These are phyloP conservation scores for Zoanthus gigantus DNA, from an alignment of 92 coral and sea anemone species.

Conservation along the genomic window DNA sequence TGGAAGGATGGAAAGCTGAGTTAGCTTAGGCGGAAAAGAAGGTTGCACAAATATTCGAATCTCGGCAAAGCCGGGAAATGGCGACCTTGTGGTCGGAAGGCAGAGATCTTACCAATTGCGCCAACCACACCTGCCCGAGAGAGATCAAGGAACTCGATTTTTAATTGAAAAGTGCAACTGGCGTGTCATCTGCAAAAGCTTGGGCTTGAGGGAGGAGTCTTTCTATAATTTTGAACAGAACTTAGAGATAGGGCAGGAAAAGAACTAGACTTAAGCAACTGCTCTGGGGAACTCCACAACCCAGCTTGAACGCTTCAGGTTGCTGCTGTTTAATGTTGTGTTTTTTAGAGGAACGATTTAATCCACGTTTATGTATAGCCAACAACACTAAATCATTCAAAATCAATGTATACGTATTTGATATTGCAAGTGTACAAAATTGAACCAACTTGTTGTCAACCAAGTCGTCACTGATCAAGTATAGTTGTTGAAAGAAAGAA, in stretches of 20 bases:
- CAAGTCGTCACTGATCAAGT: too few relatives aligned
- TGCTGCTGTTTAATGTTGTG: slow-evolving; percentile 10
- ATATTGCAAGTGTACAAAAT: too few relatives aligned
- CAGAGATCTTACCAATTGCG: neutral
- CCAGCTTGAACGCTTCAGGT: slow-evolving; percentile 22
- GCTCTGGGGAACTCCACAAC: slow-evolving; percentile 56
- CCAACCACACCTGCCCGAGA: slow-evolving; percentile 43
- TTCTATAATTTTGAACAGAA: slow-evolving; percentile 36
- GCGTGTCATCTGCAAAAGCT: slow-evolving; percentile 52
- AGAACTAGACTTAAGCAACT: slow-evolving; percentile 31
- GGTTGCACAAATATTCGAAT: too few relatives aligned
- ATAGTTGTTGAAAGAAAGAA: too few relatives aligned
- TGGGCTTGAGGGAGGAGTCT: slow-evolving; percentile 49
- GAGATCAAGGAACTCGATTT: slow-evolving; percentile 8
- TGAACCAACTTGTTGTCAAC: too few relatives aligned
- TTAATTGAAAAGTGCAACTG: slow-evolving; percentile 44
- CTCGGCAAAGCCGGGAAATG: too few relatives aligned
- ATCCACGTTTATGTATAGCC: slow-evolving; percentile 33
- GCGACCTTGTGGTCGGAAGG: too few relatives aligned
- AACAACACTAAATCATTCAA: slow-evolving; percentile 41
- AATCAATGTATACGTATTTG: too few relatives aligned
- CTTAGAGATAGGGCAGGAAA: slow-evolving; percentile 36
- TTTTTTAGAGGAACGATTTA: slow-evolving; percentile 36
- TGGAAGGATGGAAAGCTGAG: too few relatives aligned
- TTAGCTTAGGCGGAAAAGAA: too few relatives aligned